Conservation (phyloP, 1,140 invertebrate species). For the Dreissena polymorpha region DNA sequence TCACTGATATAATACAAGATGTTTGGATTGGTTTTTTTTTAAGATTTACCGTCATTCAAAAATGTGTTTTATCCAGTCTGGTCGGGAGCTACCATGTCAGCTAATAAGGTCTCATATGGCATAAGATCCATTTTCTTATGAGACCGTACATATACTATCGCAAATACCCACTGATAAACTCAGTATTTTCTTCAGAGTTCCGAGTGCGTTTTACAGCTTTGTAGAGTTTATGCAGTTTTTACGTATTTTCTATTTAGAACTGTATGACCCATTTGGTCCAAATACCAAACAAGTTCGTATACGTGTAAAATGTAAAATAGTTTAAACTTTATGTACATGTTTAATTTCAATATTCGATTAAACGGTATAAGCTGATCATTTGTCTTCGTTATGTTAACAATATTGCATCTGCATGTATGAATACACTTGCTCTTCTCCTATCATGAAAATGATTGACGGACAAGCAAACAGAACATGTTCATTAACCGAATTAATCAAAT, state of each 20-base stretch:
- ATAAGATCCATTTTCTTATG: not conserved
- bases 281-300: conserved; percentile 35
- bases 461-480: too few species aligned
- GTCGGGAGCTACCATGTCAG: too few species aligned
- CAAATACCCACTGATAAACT: not conserved
- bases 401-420: conserved; percentile 23
- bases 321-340: too few species aligned
- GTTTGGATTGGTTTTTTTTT: too few species aligned
- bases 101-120: not conserved
- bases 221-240: not conserved
- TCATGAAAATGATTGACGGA: too few species aligned
- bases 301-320: conserved; percentile 46
- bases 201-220: conserved; percentile 5
- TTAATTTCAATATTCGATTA: too few species aligned
- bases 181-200: not conserved
- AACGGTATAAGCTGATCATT: not conserved
- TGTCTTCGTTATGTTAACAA: conserved; percentile 35
- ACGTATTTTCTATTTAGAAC: conserved; percentile 5
- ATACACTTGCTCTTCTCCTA: too few species aligned
- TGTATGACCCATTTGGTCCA: conserved; percentile 13
- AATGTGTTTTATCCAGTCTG: too few species aligned
- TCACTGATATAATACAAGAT: too few species aligned
- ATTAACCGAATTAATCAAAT: too few species aligned
- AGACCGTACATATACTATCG: not conserved
- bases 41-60: too few species aligned